Base-by-base conservation (phyloP, 2,113 vertebrate species). In the Excalfactoria chinensis region DNA sequence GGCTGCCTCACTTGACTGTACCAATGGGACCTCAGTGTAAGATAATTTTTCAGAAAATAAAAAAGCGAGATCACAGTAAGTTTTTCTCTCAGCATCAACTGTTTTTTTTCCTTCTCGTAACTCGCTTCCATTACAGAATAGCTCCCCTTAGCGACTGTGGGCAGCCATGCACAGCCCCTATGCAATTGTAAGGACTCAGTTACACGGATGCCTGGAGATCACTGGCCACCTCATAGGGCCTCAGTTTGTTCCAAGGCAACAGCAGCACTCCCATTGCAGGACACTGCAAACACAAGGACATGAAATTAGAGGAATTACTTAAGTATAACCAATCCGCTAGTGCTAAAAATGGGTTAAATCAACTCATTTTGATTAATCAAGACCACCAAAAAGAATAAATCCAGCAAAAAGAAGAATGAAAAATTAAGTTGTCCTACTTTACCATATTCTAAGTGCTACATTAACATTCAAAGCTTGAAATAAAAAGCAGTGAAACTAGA, bases 101-200 rank as follows among this genome's bases (percentile, higher is more conserved):
- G 55, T 1, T 8, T 14, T 7, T 32, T 79, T 84, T 3, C n/a
- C 28, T n/a, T 86, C 64, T 51, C 58, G 9, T 44, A 84, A 66
- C 41, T 89, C 49, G 7, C 41, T 89, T 87, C n/a, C n/a, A 13
- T 56, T 92, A 88, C 46, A 90, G 67, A 89, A 95, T 3, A 95
- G 88, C 85, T 94, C 88, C 90, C 74, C 90, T 92, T 86, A 94
- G 90, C 66, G 82, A 69, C 85, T 34, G 56, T 66, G 62, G 22
- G 14, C 17, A 69, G 25, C 35, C 49, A 21, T 30, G 69, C 85
- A 84, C 1, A 17, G 15, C 41, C 15, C 55, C 84, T 60, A 48
- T 53, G 55, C 53, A 35, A 26, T 16, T 68, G 5, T 5, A 69
- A 69, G 35, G 9, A 8, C 12, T 35, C 40, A 21, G 21, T 10